phyloP scores from a whole-genome alignment of 2,113 vertebrate species.

The Eulemur macaco region DNA sequence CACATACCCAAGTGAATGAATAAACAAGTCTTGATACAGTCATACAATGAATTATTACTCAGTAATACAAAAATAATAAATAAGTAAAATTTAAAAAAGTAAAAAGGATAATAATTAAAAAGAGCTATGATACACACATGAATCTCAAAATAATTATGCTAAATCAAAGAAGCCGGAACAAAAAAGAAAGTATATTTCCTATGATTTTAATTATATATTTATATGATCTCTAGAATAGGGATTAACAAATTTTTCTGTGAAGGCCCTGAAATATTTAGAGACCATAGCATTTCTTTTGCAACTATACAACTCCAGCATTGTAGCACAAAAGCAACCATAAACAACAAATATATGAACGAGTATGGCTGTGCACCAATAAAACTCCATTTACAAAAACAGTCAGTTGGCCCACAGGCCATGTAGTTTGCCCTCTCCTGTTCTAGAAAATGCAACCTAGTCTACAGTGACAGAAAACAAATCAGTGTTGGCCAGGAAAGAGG shows the following conservation, averaged over 20 bases:
- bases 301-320: not conserved
- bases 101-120: not conserved
- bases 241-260: not conserved
- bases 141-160: not conserved
- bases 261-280: not conserved
- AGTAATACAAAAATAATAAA: not conserved
- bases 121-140: not conserved
- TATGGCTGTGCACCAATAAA: conserved; percentile 36
- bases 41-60: not conserved
- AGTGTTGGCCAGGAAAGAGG: not conserved
- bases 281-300: not conserved
- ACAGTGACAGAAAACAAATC: not conserved
- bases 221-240: not conserved
- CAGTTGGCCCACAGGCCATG: not conserved
- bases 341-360: not conserved
- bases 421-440: not conserved
- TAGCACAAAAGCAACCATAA: not conserved
- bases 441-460: not conserved
- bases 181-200: not conserved
- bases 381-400: conserved; percentile 18
- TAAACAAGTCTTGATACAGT: not conserved
- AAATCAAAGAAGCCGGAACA: not conserved
- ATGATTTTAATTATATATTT: not conserved
- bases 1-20: not conserved
- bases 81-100: not conserved